These are phyloP conservation scores for Pantherophis guttatus DNA, from an alignment of 2,113 vertebrate species.

Conservation along the genomic window DNA sequence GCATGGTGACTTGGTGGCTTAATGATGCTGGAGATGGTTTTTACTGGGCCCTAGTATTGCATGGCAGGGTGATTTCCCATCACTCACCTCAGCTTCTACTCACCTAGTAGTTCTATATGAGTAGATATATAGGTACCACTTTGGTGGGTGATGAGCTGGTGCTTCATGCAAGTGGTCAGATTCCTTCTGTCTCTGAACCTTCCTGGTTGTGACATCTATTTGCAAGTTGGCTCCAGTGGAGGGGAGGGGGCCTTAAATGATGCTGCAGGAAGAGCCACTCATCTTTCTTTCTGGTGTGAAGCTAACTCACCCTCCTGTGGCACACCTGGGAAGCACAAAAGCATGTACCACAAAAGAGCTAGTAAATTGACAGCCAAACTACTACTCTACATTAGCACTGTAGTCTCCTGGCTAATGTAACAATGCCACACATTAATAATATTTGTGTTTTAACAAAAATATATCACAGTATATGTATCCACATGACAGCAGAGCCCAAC, in stretches of 20 bases:
- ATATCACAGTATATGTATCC: not conserved
- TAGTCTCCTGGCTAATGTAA: not conserved
- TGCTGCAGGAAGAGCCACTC: not conserved
- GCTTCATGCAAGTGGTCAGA: not conserved
- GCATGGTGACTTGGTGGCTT: not conserved
- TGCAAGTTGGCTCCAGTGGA: not conserved
- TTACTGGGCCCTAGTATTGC: not conserved
- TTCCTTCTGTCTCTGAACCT: not conserved
- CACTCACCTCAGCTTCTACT: not conserved
- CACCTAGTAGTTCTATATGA: not conserved
- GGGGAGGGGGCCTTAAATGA: not conserved
- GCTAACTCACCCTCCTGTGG: not conserved
- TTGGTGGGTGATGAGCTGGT: not conserved
- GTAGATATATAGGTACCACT: not conserved
- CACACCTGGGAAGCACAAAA: not conserved
- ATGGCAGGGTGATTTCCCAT: not conserved
- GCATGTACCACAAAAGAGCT: not conserved
- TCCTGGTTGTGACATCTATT: not conserved
- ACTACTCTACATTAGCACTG: not conserved
- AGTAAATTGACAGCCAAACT: not conserved
- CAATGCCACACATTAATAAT: not conserved
- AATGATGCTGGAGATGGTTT: not conserved
- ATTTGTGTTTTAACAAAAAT: not conserved
- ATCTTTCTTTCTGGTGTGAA: not conserved
- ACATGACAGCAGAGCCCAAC: not conserved